phyloP scores from a whole-genome alignment of 2,797 vertebrate species.

The Setipinna tenuifilis region DNA sequence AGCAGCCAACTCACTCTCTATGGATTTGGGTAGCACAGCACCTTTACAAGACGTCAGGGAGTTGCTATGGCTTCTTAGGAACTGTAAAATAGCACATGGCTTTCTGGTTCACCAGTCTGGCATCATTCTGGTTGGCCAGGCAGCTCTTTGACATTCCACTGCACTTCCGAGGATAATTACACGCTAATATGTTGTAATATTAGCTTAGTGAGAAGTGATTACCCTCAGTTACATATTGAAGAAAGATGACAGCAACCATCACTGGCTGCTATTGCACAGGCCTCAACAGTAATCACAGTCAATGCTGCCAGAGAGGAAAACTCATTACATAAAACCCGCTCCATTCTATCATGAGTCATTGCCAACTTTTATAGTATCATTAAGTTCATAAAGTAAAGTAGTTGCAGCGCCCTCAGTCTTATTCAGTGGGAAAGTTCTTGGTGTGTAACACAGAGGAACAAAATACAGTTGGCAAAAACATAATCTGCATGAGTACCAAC shows the following conservation, averaged over 20 bases:
- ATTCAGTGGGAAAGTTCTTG: background rate
- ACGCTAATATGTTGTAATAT: background rate
- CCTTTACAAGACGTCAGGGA: background rate
- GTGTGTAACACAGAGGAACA: background rate
- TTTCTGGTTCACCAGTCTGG: background rate
- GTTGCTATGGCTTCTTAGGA: background rate
- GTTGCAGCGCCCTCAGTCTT: background rate
- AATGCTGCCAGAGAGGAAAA: background rate
- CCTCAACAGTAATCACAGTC: background rate
- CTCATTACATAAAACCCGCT: background rate
- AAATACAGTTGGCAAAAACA: slow-evolving; percentile 8
- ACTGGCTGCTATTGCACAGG: background rate
- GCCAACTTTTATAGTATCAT: background rate
- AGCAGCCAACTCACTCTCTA: background rate
- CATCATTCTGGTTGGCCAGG: background rate
- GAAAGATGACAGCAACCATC: background rate
- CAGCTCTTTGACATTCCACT: background rate
- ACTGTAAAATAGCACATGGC: background rate
- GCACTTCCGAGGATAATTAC: background rate
- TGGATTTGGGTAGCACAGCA: background rate
- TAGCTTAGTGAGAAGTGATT: background rate
- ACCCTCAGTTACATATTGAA: background rate
- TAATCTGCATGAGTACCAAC: background rate
- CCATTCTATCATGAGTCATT: background rate
- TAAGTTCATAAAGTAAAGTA: background rate